Percentiles rank a stretch among this genome's conserved stretches.
Evolutionary conservation across 2,888 invertebrate genomes (phyloP).

Genomic region (Pristionchus maxplancki): DNA sequence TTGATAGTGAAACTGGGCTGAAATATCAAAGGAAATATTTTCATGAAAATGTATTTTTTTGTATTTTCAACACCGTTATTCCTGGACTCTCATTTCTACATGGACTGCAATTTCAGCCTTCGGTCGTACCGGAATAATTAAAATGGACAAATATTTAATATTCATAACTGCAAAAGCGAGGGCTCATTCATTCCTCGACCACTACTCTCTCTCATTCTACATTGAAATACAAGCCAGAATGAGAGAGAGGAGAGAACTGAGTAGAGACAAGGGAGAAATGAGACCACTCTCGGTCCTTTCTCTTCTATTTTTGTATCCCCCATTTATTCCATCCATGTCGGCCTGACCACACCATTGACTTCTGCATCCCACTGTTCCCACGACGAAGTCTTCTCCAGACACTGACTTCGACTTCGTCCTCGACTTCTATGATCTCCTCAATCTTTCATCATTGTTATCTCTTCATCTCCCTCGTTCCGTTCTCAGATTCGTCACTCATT

Average conservation of each 20-base stretch:
- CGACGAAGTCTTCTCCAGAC: background rate
- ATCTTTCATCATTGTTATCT: background rate
- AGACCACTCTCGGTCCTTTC: background rate
- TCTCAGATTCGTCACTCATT: background rate
- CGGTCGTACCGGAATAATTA: background rate
- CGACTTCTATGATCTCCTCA: background rate
- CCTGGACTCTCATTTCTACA: background rate
- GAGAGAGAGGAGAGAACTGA: background rate
- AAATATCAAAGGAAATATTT: no score
- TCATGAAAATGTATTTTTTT: no score
- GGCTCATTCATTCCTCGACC: background rate
- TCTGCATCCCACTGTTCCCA: background rate
- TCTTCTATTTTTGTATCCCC: background rate
- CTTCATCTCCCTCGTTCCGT: background rate
- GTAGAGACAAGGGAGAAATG: background rate
- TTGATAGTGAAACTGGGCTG: no score
- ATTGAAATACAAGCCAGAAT: constrained; percentile 6
- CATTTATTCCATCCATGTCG: constrained; percentile 21
- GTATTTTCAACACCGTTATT: background rate
- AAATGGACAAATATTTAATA: constrained; percentile 3
- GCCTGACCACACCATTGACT: background rate
- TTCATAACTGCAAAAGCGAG: background rate
- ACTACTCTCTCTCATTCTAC: background rate
- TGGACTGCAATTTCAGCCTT: background rate
- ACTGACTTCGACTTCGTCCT: background rate